Base-by-base conservation (phyloP, 2,113 vertebrate species). In the Microtus richardsoni region DNA sequence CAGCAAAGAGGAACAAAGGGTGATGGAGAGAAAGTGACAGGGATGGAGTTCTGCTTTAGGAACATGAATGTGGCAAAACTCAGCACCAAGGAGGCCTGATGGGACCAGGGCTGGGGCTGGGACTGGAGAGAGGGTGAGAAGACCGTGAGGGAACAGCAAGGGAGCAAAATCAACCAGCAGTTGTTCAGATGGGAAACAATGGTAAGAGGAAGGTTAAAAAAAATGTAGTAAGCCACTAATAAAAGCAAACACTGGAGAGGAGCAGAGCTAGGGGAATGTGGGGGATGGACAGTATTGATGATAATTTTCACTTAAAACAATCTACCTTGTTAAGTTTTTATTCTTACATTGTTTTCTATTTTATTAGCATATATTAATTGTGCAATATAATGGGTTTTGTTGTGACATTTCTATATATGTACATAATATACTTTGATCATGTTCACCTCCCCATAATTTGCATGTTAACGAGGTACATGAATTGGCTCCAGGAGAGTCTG, bases 381-480 rank as follows among this genome's bases (percentile, higher is more conserved):
- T 36, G 44, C 41, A 77, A 77, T 44, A 62, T 77, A 33, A 47
- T 77, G 54, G 39, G 73, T 62, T 62, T 60, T 58, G 71, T 77
- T 89, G 88, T 89, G 88, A 89, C 88, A 89, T 77, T 89, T 89
- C 74, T 39, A 75, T 62, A 89, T 71, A 77, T 16, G 30, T 26
- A 47, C 47, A 89, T 77, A 60, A 64, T 75, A 77, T 64, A 62
- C 22, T 89, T 89, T 89, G 49, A 89, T 78, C 73, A 78, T 49
- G 77, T 77, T 36, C 39, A 77, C 73, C 54, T 60, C 24, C 39
- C 88, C 28, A 33, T 77, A 91, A 89, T 52, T 88, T 87, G 12
- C n/a, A 92, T 47, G 49, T 47, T 26, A 92, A 88, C 26, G 66
- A 71, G n/a, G 39, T 26, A 92, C 83, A 79, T 60, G 16, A 79